Base-by-base conservation (phyloP, 2,888 invertebrate species). In the Leucoma salicis region DNA sequence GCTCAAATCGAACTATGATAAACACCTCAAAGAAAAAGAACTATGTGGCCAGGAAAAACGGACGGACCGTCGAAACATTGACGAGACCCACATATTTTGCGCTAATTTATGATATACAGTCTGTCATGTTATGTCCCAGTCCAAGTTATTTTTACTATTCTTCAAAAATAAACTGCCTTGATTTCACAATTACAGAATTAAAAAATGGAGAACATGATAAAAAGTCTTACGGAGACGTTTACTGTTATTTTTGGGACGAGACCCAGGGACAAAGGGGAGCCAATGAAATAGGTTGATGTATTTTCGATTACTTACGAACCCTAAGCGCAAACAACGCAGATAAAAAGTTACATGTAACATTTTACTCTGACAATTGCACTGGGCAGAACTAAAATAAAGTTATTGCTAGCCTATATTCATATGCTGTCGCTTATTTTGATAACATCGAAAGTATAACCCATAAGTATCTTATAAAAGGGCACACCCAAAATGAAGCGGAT, bases 351-450 rank as follows among this genome's bases (percentile, higher is more conserved):
- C n/a, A n/a, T n/a, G n/a, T n/a, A n/a, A n/a, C n/a, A n/a, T n/a
- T n/a, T n/a, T n/a, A n/a, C n/a, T n/a, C n/a, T n/a, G 38, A 38
- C 14, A 38, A 38, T 25, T 38, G 38, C 31, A 25, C 31, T 0
- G 38, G 31, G 0, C 38, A 38, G 11, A 38, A 38, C 8, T 31
- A 38, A 38, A 38, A 38, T 38, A 32, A 38, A 37, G 1, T 21
- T 6, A 31, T 37, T 31, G 37, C 35, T 7, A 8, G 27, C 7
- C 11, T 35, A 15, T 35, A 35, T 13, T 35, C 35, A 11, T 35
- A 35, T 27, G 35, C 35, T 1, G 35, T 35, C 3, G 15, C 28
- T 2, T 12, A 35, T 35, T 35, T 35, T 35, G 28, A 35, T 25
- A 35, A 35, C 16, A 35, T 35, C 16, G n/a, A 27, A 6, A 27